Percentiles rank a stretch among this genome's conserved stretches.
Evolutionary conservation across 1,140 invertebrate species (phyloP).

Genomic region (Aphelinus atriplicis): DNA sequence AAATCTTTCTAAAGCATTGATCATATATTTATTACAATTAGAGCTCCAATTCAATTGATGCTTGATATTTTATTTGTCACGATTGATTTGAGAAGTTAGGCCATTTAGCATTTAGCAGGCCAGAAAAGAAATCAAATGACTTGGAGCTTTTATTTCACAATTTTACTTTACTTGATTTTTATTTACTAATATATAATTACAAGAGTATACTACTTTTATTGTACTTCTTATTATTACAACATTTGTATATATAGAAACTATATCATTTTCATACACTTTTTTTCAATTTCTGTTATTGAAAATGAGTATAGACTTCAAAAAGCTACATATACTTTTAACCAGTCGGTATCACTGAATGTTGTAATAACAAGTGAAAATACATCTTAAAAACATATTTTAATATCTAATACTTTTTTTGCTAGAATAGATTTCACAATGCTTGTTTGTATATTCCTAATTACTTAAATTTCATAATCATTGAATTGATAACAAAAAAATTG

Average conservation of each 20-base stretch:
- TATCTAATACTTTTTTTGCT: slow-evolving; percentile 20
- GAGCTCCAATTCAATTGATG: slow-evolving; percentile 20
- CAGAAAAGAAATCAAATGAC: slow-evolving; percentile 27
- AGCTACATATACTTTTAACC: neutral
- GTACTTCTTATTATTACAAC: slow-evolving; percentile 30
- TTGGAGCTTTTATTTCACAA: slow-evolving; percentile 25
- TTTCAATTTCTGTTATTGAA: slow-evolving; percentile 3
- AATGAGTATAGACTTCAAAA: neutral
- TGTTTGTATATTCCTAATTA: slow-evolving; percentile 31
- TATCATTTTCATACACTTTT: slow-evolving; percentile 6
- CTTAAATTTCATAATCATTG: slow-evolving; percentile 21
- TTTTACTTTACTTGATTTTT: slow-evolving; percentile 1
- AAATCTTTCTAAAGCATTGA: slow-evolving; percentile 40
- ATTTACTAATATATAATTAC: slow-evolving; percentile 1
- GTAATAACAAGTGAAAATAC: slow-evolving; percentile 28
- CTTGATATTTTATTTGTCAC: slow-evolving; percentile 21
- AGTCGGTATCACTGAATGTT: slow-evolving; percentile 7
- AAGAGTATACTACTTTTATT: slow-evolving; percentile 6
- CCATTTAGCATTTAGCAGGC: neutral
- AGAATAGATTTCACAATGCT: slow-evolving; percentile 8
- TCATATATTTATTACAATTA: neutral
- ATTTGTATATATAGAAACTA: neutral
- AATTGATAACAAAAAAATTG: slow-evolving; percentile 28
- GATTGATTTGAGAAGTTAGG: slow-evolving; percentile 25
- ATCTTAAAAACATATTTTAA: slow-evolving; percentile 26